Base-by-base conservation (phyloP, 2,797 vertebrate species). In the Garrulus glandarius region DNA sequence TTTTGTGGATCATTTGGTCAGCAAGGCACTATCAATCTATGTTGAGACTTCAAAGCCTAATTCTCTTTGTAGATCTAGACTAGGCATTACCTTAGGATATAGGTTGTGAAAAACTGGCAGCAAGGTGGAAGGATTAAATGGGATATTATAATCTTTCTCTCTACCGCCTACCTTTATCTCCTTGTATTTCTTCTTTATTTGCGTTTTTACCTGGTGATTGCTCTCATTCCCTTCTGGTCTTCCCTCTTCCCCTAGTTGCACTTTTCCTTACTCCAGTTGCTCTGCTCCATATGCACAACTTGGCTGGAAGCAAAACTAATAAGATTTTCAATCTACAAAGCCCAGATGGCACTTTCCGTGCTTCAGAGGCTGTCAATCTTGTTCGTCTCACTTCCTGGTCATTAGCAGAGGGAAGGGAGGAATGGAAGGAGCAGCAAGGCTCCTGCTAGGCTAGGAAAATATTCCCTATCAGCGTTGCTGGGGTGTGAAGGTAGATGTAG, bases 241-340 rank as follows among this genome's bases (percentile, higher is more conserved):
- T 81, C 19, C 29, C 15, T 37, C 27, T 74, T 55, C 39, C 24
- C 8, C 16, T 23, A 44, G 29, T 2, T 78, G 46, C 50, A 68
- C 32, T 88, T 81, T 88, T 87, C 36, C 61, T 89, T 91, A 87
- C 69, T 30, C 21, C 37, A 20, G 27, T 77, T 85, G 50, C 68
- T 93, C 79, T 87, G 39, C 24, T 96, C 61, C 1, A 0, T 61
- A 68, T 83, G 69, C 76, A 88, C 55, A 89, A 78, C 53, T 81
- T 96, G 91, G 72, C 72, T 91, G 84, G 76, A 87, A 91, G 92
- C 65, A 95, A 93, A 83, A 83, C 92, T 93, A 95, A 94, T 92
- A 95, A 88, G 95, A 91, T 97, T 97, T 97, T 96, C 95, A 95
- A 87, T 93, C 93, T 96, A 87, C 72, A 97, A 95, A 96, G 94